Evolutionary conservation across 2,113 vertebrate species (phyloP).

Genomic region (Chlamydotis undulata): DNA sequence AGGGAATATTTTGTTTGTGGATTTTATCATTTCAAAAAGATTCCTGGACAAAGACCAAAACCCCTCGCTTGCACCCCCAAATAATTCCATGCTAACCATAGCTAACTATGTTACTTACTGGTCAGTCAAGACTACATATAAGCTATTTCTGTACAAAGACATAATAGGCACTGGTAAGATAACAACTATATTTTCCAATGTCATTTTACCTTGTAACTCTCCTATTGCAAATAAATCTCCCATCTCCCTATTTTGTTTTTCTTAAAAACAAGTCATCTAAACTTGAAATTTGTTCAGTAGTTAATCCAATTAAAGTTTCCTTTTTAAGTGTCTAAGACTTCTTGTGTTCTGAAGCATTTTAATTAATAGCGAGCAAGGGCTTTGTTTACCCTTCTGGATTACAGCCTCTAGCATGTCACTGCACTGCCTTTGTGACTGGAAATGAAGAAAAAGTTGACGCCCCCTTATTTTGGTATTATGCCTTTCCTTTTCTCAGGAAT

Average conservation of each 20-base stretch:
- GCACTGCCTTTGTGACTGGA: not conserved
- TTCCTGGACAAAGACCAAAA: not conserved
- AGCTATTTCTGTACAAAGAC: not conserved
- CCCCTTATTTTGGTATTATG: constrained; percentile 11
- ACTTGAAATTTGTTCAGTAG: not conserved
- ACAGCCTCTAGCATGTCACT: not conserved
- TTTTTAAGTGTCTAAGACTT: not conserved
- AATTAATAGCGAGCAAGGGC: not conserved
- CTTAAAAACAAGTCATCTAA: not conserved
- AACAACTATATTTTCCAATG: accelerated
- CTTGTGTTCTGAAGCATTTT: not conserved
- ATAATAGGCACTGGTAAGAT: not conserved
- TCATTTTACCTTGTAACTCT: not conserved
- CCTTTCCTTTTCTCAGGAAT: not conserved
- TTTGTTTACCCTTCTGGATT: constrained; percentile 47
- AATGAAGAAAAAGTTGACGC: not conserved
- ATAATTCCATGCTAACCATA: not conserved
- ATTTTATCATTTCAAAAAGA: not conserved
- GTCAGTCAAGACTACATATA: not conserved
- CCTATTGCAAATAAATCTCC: not conserved
- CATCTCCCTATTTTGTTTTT: not conserved
- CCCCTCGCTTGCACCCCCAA: accelerated
- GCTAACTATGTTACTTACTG: not conserved
- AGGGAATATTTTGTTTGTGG: not conserved
- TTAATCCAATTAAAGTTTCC: constrained; percentile 21